phyloP scores from a whole-genome alignment of 35 echinoderm and acorn worm genomes.

The Strongylocentrotus purpuratus region DNA sequence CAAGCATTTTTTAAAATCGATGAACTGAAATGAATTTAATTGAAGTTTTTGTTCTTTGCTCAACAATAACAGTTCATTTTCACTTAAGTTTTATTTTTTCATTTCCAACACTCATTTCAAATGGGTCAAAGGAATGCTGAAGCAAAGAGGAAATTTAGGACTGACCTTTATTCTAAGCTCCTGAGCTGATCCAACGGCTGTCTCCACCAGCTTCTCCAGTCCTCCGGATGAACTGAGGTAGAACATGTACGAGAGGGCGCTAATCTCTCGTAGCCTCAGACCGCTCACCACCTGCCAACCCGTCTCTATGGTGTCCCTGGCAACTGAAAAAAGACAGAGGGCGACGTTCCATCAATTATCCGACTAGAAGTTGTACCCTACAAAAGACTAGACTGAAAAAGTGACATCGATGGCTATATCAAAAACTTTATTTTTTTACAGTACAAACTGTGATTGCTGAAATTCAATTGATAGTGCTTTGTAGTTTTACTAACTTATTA shows the following conservation, averaged over 20 bases:
- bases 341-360: not conserved
- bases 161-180: slow-evolving; percentile 53
- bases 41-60: no score
- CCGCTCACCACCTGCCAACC: slow-evolving; percentile 37
- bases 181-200: slow-evolving; percentile 43
- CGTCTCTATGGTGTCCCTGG: slow-evolving; percentile 38
- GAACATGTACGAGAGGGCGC: slow-evolving; percentile 53
- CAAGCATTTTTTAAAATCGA: no score
- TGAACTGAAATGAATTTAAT: no score
- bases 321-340: not conserved
- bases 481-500: no score
- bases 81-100: no score
- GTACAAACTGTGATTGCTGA: not conserved
- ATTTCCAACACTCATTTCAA: no score
- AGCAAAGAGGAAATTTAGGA: not conserved
- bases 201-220: slow-evolving; percentile 48
- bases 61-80: no score
- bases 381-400: not conserved
- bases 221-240: slow-evolving; percentile 47
- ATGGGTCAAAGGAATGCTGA: no score
- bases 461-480: no score
- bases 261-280: slow-evolving; percentile 15
- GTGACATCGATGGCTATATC: not conserved
- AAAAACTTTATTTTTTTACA: not conserved
- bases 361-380: not conserved